Conservation (phyloP, 2,888 invertebrate genomes). For the Latrodectus elegans region DNA sequence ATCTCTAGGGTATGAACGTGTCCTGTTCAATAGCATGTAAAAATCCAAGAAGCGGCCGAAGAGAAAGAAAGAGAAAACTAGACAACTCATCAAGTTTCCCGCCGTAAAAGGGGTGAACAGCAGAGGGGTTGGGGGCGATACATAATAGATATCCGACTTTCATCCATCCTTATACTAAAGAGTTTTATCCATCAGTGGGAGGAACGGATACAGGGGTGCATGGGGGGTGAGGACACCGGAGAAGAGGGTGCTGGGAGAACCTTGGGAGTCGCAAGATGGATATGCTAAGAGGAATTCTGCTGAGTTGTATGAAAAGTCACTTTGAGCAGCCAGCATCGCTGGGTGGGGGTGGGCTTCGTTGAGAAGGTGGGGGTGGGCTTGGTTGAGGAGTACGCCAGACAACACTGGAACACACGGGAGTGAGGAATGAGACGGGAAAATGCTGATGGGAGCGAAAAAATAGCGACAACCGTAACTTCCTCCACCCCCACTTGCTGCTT, state of each 20-base stretch:
- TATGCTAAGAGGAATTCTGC: conserved; percentile 69
- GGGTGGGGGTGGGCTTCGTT: not conserved
- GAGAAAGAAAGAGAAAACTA: conserved; percentile 23
- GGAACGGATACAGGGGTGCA: conserved; percentile 9
- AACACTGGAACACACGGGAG: not conserved
- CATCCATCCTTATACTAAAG: conserved; percentile 47
- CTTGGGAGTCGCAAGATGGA: conserved; percentile 53
- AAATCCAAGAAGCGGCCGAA: conserved; percentile 23
- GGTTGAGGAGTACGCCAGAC: conserved; percentile 10
- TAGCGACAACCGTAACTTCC: not conserved
- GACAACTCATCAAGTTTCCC: conserved; percentile 63
- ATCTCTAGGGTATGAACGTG: conserved; percentile 38
- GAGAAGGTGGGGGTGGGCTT: conserved; percentile 18
- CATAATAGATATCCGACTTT: conserved; percentile 64
- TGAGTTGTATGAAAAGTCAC: conserved; percentile 65
- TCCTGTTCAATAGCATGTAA: conserved; percentile 47
- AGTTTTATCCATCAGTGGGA: conserved; percentile 35
- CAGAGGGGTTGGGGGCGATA: conserved; percentile 12
- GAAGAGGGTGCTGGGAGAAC: conserved; percentile 3
- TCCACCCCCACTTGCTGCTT: conserved; percentile 9
- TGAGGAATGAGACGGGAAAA: conserved; percentile 12
- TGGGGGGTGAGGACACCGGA: conserved; percentile 9
- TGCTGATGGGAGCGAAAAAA: conserved; percentile 57
- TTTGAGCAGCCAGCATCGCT: conserved; percentile 9
- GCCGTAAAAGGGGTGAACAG: not conserved